phyloP scores from a whole-genome alignment of 2,888 invertebrate species.

The Acrobasis repandana region DNA sequence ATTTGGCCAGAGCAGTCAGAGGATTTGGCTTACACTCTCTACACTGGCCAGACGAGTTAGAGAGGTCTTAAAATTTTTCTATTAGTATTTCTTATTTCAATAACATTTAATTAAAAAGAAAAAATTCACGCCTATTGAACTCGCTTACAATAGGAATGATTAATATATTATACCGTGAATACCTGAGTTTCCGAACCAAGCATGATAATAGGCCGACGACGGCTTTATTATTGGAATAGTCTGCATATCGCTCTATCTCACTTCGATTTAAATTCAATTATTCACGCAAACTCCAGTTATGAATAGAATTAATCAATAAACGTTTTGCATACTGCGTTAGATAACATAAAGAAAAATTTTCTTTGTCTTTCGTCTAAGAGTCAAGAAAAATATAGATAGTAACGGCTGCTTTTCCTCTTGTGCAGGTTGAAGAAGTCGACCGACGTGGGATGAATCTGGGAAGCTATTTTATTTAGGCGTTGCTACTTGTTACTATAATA shows the following conservation, averaged over 20 bases:
- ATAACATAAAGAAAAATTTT: not conserved
- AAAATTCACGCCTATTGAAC: not conserved
- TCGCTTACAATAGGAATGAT: not conserved
- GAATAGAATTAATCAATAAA: slow-evolving; percentile 4
- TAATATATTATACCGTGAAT: not conserved
- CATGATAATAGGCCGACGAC: not conserved
- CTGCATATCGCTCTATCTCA: not conserved
- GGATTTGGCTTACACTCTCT: too few relatives aligned
- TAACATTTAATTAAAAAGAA: not conserved
- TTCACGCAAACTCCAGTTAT: not conserved
- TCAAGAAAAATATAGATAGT: too few relatives aligned
- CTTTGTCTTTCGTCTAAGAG: too few relatives aligned
- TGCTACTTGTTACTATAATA: too few relatives aligned
- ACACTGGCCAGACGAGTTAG: too few relatives aligned
- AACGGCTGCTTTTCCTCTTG: too few relatives aligned
- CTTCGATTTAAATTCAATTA: slow-evolving; percentile 1
- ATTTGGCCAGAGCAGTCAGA: too few relatives aligned
- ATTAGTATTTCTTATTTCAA: too few relatives aligned
- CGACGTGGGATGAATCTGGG: too few relatives aligned
- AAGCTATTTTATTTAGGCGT: too few relatives aligned
- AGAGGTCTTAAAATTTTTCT: too few relatives aligned
- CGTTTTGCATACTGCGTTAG: not conserved
- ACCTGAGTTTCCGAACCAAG: not conserved
- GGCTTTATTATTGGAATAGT: not conserved
- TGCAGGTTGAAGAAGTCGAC: too few relatives aligned